Conservation (phyloP, 2,888 invertebrate species). For the Aleiodes leptofemur region DNA sequence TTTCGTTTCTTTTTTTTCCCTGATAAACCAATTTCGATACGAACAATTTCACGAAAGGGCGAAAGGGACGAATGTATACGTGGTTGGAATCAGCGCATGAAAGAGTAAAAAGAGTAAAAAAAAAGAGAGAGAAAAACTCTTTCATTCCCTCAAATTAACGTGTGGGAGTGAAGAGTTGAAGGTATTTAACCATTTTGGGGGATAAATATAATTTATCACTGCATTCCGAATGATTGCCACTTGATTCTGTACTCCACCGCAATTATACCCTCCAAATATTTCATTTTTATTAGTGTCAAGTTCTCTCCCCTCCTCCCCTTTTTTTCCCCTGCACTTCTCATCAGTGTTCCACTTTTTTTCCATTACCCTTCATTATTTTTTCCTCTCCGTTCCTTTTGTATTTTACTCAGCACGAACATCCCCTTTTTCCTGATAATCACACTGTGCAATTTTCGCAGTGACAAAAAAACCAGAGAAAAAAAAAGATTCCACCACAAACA, state of each 20-base stretch:
- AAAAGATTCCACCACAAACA: slow-evolving; percentile 22
- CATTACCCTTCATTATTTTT: background rate
- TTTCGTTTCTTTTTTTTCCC: slow-evolving; percentile 67
- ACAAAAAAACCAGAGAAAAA: background rate
- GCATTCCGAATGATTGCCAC: slow-evolving; percentile 37
- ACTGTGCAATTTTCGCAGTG: slow-evolving; percentile 21
- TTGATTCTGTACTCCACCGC: slow-evolving; percentile 11
- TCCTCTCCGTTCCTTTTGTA: background rate
- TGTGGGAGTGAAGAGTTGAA: background rate
- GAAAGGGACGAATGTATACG: slow-evolving; percentile 44
- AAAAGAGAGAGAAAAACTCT: slow-evolving; percentile 21
- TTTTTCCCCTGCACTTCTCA: background rate
- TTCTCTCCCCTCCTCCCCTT: background rate
- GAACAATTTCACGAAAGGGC: slow-evolving; percentile 60
- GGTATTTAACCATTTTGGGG: background rate
- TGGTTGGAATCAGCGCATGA: slow-evolving; percentile 40
- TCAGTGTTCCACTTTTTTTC: background rate
- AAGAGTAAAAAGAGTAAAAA: slow-evolving; percentile 38
- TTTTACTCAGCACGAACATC: slow-evolving; percentile 1
- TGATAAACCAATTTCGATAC: slow-evolving; percentile 71
- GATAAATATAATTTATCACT: slow-evolving; percentile 10
- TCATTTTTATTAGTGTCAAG: slow-evolving; percentile 2
- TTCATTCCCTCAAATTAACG: slow-evolving; percentile 5
- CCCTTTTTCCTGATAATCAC: slow-evolving; percentile 19
- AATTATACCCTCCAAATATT: slow-evolving; percentile 4